phyloP scores from a whole-genome alignment of 2,888 invertebrate species.

The Elysia crispata region DNA sequence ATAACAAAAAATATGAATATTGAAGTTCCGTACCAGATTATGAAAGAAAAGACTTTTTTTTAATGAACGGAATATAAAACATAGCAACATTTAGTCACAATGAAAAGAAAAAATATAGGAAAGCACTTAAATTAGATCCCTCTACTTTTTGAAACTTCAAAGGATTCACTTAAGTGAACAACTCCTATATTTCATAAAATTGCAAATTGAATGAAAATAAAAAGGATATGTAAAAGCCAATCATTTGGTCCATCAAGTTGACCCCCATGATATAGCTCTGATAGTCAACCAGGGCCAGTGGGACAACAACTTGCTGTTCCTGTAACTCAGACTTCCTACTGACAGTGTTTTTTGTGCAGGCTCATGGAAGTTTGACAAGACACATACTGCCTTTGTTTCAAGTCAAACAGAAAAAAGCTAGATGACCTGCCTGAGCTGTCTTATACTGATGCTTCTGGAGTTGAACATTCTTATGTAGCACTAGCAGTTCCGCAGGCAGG shows the following conservation, averaged over 20 bases:
- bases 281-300: neutral
- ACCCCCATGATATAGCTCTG: conserved; percentile 1
- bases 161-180: too few relatives aligned
- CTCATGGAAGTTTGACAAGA: neutral
- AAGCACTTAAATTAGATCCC: too few relatives aligned
- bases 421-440: neutral
- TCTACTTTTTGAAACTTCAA: too few relatives aligned
- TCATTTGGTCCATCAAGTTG: neutral
- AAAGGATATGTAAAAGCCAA: neutral
- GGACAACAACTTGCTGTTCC: neutral
- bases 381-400: neutral
- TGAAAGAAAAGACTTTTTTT: too few relatives aligned
- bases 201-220: too few relatives aligned
- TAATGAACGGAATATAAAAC: too few relatives aligned
- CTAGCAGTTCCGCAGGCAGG: neutral
- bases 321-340: neutral
- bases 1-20: too few relatives aligned
- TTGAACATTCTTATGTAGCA: neutral
- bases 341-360: neutral
- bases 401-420: neutral
- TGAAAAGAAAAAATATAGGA: too few relatives aligned
- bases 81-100: too few relatives aligned
- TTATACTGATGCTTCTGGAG: neutral
- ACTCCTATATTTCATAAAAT: too few relatives aligned
- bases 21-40: too few relatives aligned